A percentile compares a stretch with the other conserved stretches of the same genome.
phyloP scores from a whole-genome alignment of 2,888 invertebrate species.

The Torymus tubicola region DNA sequence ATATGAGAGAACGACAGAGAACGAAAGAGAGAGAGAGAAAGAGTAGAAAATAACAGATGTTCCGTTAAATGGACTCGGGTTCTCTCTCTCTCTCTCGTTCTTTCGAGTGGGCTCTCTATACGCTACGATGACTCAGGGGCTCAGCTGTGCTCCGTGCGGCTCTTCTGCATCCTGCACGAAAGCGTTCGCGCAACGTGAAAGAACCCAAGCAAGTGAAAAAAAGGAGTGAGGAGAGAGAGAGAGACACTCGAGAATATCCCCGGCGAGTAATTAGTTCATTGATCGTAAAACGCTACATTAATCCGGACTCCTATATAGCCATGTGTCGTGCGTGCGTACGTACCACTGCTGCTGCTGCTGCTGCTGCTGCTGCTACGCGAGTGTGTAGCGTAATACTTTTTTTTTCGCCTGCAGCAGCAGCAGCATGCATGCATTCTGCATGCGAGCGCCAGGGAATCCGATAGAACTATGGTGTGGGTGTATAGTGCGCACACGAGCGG shows the following conservation, averaged over 20 bases:
- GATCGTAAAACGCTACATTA: conserved; percentile 73
- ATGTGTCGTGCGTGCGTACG: conserved; percentile 68
- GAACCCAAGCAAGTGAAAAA: conserved; percentile 48
- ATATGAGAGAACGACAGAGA: neutral
- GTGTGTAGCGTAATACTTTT: conserved; percentile 1
- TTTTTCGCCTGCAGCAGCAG: neutral
- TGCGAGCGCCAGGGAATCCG: conserved; percentile 37
- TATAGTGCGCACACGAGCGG: conserved; percentile 18
- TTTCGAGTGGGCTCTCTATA: conserved; percentile 33
- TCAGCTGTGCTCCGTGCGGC: conserved; percentile 43
- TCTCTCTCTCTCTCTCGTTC: conserved; percentile 18
- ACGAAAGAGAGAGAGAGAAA: neutral
- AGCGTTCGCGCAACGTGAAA: neutral
- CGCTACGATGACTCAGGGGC: conserved; percentile 56
- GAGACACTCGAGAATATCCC: conserved; percentile 66
- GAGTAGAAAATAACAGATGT: conserved; percentile 57
- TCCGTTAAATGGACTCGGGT: conserved; percentile 56
- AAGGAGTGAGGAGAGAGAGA: conserved; percentile 40
- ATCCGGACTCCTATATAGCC: conserved; percentile 69
- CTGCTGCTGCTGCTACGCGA: neutral
- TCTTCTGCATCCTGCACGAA: too few relatives aligned
- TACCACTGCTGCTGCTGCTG: neutral
- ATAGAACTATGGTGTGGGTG: conserved; percentile 11
- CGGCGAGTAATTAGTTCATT: conserved; percentile 71
- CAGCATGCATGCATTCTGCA: neutral